Conservation (phyloP, 2,888 invertebrate genomes). For the Scaptomyza cyrtandrae region DNA sequence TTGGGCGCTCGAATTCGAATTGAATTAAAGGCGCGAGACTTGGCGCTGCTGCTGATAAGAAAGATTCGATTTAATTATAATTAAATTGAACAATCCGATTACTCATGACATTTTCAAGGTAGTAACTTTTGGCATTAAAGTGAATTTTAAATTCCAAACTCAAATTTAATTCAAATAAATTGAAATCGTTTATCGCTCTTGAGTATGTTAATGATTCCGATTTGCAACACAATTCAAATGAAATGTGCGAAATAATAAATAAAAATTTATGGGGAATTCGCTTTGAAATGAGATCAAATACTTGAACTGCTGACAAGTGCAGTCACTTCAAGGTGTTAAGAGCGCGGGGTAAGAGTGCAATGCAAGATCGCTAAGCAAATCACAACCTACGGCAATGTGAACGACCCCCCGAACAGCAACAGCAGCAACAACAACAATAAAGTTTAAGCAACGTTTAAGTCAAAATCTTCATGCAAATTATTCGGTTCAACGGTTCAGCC, state of each 20-base stretch:
- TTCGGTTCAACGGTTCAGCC: slow-evolving; percentile 53
- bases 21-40: slow-evolving; percentile 22
- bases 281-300: not conserved
- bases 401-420: slow-evolving; percentile 51
- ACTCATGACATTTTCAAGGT: slow-evolving; percentile 10
- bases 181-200: slow-evolving; percentile 2
- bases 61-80: slow-evolving; percentile 39
- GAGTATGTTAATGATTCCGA: no score
- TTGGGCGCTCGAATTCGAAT: slow-evolving; percentile 30
- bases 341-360: not conserved
- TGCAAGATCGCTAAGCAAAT: slow-evolving; percentile 15
- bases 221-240: slow-evolving; percentile 5
- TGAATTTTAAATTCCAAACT: slow-evolving; percentile 14
- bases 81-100: slow-evolving; percentile 33
- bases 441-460: slow-evolving; percentile 24
- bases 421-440: slow-evolving; percentile 12
- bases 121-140: slow-evolving; percentile 15
- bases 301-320: slow-evolving; percentile 23
- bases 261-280: slow-evolving; percentile 19
- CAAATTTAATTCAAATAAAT: slow-evolving; percentile 46
- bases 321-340: not conserved
- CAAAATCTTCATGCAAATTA: slow-evolving; percentile 68
- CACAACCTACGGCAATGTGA: slow-evolving; percentile 73
- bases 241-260: slow-evolving; percentile 34
- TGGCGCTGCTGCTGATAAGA: slow-evolving; percentile 46